Conservation (phyloP, 2,113 vertebrate species). For the Paradisaea rubra region DNA sequence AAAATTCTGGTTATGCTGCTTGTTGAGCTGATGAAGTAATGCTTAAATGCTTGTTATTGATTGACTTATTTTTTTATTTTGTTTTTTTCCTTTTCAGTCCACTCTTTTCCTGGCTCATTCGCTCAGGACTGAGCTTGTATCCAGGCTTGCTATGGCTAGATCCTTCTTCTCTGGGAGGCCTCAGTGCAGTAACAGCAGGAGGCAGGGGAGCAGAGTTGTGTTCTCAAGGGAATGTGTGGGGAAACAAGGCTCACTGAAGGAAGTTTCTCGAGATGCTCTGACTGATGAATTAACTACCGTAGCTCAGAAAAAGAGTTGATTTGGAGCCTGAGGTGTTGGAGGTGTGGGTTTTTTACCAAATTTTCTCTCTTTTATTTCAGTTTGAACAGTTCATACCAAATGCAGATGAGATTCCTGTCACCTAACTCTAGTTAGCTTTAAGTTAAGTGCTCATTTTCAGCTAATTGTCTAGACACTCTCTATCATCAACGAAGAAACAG, state of each 20-base stretch:
- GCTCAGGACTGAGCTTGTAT: neutral
- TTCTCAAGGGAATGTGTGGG: neutral
- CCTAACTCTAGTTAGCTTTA: neutral
- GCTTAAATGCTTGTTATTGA: neutral
- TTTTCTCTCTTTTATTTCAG: neutral
- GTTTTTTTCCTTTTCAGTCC: neutral
- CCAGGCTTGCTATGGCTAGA: neutral
- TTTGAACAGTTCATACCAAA: neutral
- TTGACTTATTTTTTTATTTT: neutral
- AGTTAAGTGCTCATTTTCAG: neutral
- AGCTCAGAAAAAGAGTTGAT: neutral
- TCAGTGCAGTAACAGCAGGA: neutral
- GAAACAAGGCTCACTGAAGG: neutral
- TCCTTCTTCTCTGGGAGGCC: neutral
- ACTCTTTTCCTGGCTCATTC: neutral
- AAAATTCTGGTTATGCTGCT: neutral
- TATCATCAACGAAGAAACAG: neutral
- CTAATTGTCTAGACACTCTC: constrained; percentile 11
- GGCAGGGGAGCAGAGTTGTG: neutral
- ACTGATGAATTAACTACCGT: neutral
- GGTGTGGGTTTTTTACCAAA: neutral
- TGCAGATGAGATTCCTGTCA: neutral
- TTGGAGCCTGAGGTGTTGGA: neutral
- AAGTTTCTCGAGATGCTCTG: neutral
- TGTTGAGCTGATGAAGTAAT: neutral